A percentile compares a stretch with the other conserved stretches of the same genome.
These are phyloP conservation scores for Palythoa heliodiscus DNA, from an alignment of 92 coral and sea anemone genomes.

Conservation along the genomic window DNA sequence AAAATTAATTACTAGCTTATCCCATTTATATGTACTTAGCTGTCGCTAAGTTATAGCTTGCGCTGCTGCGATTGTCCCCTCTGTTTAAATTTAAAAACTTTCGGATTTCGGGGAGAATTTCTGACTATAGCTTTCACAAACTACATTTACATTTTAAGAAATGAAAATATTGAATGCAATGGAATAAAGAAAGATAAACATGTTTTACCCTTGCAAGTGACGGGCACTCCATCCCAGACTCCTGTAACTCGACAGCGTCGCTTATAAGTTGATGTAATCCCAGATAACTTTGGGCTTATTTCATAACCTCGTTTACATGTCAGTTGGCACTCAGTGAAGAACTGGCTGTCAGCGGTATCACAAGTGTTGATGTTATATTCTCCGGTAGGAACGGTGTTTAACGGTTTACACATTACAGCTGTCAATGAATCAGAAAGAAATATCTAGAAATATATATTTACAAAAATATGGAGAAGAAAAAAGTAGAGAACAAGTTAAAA, in stretches of 20 bases:
- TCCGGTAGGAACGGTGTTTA: conserved; percentile 30
- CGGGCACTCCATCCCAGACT: conserved; percentile 33
- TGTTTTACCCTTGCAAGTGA: conserved; percentile 24
- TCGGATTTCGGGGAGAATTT: no score
- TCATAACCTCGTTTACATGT: conserved; percentile 45
- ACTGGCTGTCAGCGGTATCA: conserved; percentile 32
- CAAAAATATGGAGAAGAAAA: background rate
- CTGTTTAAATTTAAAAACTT: no score
- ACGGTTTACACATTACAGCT: conserved; percentile 32
- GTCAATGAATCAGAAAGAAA: background rate
- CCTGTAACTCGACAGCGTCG: conserved; percentile 30
- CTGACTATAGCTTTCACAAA: no score
- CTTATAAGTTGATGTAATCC: conserved; percentile 14
- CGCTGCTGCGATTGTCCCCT: no score
- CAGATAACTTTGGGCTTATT: conserved; percentile 4
- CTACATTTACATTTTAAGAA: no score
- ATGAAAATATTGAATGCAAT: no score
- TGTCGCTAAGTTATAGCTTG: no score
- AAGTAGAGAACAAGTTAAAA: background rate
- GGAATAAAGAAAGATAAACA: no score
- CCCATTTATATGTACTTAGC: no score
- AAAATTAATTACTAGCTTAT: no score
- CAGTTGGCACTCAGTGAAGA: conserved; percentile 33
- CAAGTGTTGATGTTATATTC: conserved; percentile 25
- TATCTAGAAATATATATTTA: background rate